A percentile compares a stretch with the other conserved stretches of the same genome.
phyloP scores from a whole-genome alignment of 2,888 invertebrate species.

The Drosophila trichaetosa region DNA sequence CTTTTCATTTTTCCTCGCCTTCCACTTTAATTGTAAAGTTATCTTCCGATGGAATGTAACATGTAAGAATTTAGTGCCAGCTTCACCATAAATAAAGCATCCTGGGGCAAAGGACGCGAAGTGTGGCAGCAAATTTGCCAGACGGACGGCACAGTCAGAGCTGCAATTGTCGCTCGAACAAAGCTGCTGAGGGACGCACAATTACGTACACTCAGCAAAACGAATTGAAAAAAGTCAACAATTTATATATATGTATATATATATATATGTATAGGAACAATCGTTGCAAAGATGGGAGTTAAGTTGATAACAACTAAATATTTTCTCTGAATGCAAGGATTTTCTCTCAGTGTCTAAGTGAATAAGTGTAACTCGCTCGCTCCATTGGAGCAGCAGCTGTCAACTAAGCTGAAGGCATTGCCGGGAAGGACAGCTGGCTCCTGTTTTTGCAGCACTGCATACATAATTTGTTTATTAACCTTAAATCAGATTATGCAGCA shows the following conservation, averaged over 20 bases:
- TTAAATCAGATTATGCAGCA: conserved; percentile 69
- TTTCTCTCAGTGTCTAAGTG: conserved; percentile 4
- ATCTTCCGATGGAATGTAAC: conserved; percentile 55
- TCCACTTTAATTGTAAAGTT: conserved; percentile 58
- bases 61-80: conserved; percentile 22
- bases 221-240: no score
- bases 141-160: conserved; percentile 15
- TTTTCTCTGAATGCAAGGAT: no score
- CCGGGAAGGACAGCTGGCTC: conserved; percentile 16
- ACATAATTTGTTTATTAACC: conserved; percentile 78
- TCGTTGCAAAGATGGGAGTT: no score
- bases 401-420: conserved; percentile 22
- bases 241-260: neutral
- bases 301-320: no score
- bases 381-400: conserved; percentile 11
- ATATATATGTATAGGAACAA: neutral
- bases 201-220: neutral
- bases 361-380: conserved; percentile 2
- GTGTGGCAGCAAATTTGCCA: conserved; percentile 20
- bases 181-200: conserved; percentile 6
- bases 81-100: conserved; percentile 57
- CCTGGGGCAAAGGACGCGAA: conserved; percentile 26
- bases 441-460: conserved; percentile 59
- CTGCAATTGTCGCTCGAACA: conserved; percentile 6
- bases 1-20: neutral